Percentiles rank a stretch among this genome's conserved stretches.
Conservation (phyloP, 2,797 vertebrate species). For the Pipistrellus pipistrellus region DNA sequence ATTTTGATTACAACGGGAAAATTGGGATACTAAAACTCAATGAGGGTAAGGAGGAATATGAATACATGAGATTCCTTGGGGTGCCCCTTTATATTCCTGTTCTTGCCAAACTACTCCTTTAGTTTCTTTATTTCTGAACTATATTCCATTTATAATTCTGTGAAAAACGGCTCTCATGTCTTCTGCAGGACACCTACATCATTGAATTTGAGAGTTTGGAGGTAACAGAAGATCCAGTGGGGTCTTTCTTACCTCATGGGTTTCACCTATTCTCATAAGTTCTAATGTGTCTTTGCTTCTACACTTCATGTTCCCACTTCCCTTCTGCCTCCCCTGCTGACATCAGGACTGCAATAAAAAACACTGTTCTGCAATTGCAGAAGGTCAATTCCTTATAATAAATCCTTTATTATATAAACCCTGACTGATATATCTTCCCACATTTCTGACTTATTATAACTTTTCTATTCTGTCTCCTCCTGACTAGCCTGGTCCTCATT, state of each 20-base stretch:
- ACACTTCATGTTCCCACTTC: not conserved
- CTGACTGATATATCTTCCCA: not conserved
- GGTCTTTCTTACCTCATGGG: not conserved
- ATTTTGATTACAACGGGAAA: conserved; percentile 15
- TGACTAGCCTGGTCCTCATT: not conserved
- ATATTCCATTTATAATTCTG: not conserved
- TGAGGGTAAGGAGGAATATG: not conserved
- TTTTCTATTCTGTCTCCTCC: not conserved
- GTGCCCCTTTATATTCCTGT: not conserved
- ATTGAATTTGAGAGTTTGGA: not conserved
- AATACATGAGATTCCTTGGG: not conserved
- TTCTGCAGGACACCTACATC: not conserved
- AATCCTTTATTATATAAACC: not conserved
- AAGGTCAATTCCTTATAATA: not conserved
- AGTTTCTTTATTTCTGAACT: not conserved
- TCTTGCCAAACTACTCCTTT: not conserved
- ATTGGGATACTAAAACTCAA: not conserved
- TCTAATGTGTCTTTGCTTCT: conserved; percentile 13
- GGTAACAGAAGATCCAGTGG: not conserved
- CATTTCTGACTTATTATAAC: not conserved
- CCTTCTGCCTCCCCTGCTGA: not conserved
- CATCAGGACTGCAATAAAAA: not conserved
- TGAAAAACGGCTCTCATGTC: not conserved
- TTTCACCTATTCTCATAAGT: not conserved
- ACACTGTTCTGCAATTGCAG: not conserved